These are phyloP conservation scores for Typhlichthys eigenmanni DNA, from an alignment of 2,797 vertebrate genomes.

Conservation along the genomic window DNA sequence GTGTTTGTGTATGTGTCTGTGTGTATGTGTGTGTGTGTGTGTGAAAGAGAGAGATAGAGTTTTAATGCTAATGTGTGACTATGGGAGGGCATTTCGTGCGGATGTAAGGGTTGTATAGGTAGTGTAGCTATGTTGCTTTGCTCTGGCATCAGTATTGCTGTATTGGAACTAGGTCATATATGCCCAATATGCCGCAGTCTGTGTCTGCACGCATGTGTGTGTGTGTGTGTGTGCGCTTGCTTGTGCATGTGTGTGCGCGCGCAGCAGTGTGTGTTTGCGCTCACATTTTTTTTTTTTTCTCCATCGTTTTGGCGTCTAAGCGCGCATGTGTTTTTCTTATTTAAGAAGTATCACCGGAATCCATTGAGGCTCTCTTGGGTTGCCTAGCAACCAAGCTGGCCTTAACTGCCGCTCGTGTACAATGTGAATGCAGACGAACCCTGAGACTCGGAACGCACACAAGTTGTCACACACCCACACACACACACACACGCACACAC, in stretches of 20 bases:
- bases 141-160: constrained; percentile 45
- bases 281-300: constrained; percentile 16
- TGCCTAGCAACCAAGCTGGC: constrained; percentile 73
- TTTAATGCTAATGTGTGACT: constrained; percentile 1
- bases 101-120: constrained; percentile 47
- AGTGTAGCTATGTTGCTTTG: constrained; percentile 27
- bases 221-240: constrained; percentile 19
- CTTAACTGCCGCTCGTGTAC: constrained; percentile 53
- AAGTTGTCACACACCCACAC: background rate
- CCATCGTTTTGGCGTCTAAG: constrained; percentile 34
- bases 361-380: constrained; percentile 61
- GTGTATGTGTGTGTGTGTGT: constrained; percentile 15
- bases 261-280: background rate
- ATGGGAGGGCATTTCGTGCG: constrained; percentile 19
- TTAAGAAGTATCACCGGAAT: constrained; percentile 56
- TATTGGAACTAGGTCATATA: constrained; percentile 71
- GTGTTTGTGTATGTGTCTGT: constrained; percentile 1
- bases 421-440: background rate
- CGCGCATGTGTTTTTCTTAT: constrained; percentile 45
- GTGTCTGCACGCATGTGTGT: constrained; percentile 17
- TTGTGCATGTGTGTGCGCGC: background rate
- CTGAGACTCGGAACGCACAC: background rate
- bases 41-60: background rate
- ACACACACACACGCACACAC: background rate
- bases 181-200: constrained; percentile 47